Base-by-base conservation (phyloP, 1,140 invertebrate genomes). In the Medauroidea extradentata region DNA sequence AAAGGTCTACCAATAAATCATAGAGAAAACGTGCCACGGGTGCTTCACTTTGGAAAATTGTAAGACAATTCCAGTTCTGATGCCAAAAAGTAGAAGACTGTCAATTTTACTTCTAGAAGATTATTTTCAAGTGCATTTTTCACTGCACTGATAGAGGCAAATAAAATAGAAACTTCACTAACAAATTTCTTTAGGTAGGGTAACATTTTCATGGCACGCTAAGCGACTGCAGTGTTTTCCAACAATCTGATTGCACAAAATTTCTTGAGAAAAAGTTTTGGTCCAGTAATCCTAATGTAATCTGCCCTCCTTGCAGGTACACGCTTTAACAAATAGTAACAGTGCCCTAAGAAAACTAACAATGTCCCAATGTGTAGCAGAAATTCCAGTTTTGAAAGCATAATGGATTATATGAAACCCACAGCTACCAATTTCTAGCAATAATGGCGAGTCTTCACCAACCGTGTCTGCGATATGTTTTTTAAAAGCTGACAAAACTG, bases 21-120 rank as follows among this genome's bases (percentile, higher is more conserved):
- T 43, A 16, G n/a, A n/a, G n/a, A n/a, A n/a, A n/a, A n/a, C n/a
- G n/a, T n/a, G n/a, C n/a, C n/a, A n/a, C n/a, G n/a, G 63, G 61
- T 23, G 18, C 50, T 57, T 55, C 53, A 2, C 55, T 53, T 58
- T 66, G 64, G 55, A 63, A 66, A 13, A 44, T 21, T 2, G n/a
- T 60, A 25, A 68, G 43, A 65, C 11, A 61, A 57, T 63, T 64
- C 54, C 49, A 65, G 41, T 42, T 63, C 59, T 3, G 42, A 27
- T 25, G 60, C 51, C 38, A 63, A 25, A 19, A 25, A 46, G 29
- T 43, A 39, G 55, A 67, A 66, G 57, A 70, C 67, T 23, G 56
- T 38, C 9, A 68, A 25, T 62, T n/a, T 70, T 68, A 63, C 50
- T 24, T 38, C 44, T 3, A 69, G 51, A 1, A 69, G 55, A 27